Percentiles rank a stretch among this genome's conserved stretches.
These are phyloP conservation scores for Lipophrys pholis DNA, from an alignment of 2,113 vertebrate genomes.

Conservation along the genomic window DNA sequence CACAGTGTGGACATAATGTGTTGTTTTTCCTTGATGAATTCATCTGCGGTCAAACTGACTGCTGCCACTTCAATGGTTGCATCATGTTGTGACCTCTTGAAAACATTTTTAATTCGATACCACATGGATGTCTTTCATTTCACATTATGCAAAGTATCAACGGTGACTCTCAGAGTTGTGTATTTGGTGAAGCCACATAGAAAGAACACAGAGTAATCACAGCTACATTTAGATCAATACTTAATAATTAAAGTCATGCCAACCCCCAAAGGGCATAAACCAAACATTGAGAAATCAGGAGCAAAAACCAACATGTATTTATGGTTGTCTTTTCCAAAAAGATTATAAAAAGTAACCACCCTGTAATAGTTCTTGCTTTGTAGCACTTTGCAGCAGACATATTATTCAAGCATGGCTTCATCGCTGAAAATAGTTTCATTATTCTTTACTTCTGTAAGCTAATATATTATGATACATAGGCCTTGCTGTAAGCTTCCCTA, in stretches of 20 bases:
- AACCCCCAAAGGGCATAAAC: not conserved
- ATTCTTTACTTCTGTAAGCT: conserved; percentile 80
- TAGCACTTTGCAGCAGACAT: conserved; percentile 80
- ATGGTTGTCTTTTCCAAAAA: conserved; percentile 75
- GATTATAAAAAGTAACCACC: conserved; percentile 82
- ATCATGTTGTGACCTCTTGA: no score
- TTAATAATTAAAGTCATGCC: conserved; percentile 28
- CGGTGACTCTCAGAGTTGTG: conserved; percentile 25
- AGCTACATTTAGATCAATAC: conserved; percentile 37
- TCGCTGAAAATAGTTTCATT: conserved; percentile 83
- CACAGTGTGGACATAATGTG: no score
- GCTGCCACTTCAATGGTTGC: no score
- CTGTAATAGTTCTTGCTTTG: conserved; percentile 83
- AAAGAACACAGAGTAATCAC: conserved; percentile 20
- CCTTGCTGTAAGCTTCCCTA: conserved; percentile 55
- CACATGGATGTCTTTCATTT: no score
- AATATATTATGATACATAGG: conserved; percentile 79
- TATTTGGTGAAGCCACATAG: conserved; percentile 19
- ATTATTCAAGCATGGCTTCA: conserved; percentile 82
- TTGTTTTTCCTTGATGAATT: no score
- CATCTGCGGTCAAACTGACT: no score
- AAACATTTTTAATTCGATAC: no score
- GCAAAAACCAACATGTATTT: conserved; percentile 68
- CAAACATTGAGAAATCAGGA: conserved; percentile 14
- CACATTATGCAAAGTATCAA: no score